Conservation (phyloP, 2,113 vertebrate species). For the Scytalopus superciliaris region DNA sequence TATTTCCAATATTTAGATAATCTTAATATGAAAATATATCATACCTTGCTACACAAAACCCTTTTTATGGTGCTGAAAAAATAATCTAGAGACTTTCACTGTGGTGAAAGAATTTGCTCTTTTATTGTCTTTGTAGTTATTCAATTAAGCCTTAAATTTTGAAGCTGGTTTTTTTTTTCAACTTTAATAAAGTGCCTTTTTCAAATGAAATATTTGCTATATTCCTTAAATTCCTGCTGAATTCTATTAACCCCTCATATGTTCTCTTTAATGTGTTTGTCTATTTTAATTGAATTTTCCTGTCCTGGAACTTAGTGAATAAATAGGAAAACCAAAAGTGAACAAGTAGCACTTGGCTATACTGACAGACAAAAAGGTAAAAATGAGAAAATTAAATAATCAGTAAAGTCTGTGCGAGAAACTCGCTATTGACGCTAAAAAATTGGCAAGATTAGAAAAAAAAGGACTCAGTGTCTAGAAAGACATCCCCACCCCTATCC, state of each 20-base stretch:
- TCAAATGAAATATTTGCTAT: not conserved
- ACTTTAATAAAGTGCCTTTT: not conserved
- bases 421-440: not conserved
- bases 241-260: not conserved
- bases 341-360: not conserved
- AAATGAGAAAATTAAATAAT: not conserved
- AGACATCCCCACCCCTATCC: not conserved
- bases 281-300: not conserved
- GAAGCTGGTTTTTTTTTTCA: not conserved
- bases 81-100: not conserved
- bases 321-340: not conserved
- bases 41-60: rapidly evolving
- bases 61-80: not conserved
- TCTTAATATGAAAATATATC: not conserved
- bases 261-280: not conserved
- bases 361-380: not conserved
- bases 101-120: not conserved
- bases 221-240: not conserved
- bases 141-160: not conserved
- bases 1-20: not conserved
- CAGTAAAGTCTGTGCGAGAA: not conserved
- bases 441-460: not conserved
- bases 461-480: not conserved
- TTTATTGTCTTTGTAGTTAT: not conserved
- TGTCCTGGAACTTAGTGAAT: not conserved